These are phyloP conservation scores for Rallus crepitans DNA, from an alignment of 2,797 vertebrate species.

Conservation along the genomic window DNA sequence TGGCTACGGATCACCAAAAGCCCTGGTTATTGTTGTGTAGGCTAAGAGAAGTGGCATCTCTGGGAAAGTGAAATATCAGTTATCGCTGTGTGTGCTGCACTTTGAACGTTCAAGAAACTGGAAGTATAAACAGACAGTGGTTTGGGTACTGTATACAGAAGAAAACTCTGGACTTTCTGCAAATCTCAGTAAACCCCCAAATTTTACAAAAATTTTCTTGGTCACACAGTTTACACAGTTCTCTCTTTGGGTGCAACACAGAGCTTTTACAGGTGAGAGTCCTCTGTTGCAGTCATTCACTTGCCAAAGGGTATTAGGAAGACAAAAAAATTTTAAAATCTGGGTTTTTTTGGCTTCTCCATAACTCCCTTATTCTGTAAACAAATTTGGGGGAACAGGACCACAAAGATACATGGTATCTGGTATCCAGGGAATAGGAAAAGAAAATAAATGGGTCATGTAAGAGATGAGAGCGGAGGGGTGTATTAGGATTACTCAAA, in stretches of 20 bases:
- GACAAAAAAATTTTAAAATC: background rate
- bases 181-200: background rate
- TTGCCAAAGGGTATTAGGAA: background rate
- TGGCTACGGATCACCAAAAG: background rate
- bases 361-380: background rate
- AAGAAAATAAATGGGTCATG: background rate
- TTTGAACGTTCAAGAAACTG: background rate
- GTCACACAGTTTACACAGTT: background rate
- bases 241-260: background rate
- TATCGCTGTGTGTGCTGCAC: background rate
- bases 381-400: background rate
- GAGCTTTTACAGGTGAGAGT: background rate
- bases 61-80: background rate
- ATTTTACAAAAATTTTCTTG: background rate
- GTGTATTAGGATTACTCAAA: background rate
- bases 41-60: background rate
- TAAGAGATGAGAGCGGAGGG: background rate
- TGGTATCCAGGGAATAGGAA: background rate
- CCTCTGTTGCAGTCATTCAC: background rate
- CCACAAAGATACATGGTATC: background rate
- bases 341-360: background rate
- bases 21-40: background rate
- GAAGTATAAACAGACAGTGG: background rate
- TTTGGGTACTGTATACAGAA: background rate
- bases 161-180: background rate